phyloP scores from a whole-genome alignment of 2,113 vertebrate genomes.

The Gavialis gangeticus region DNA sequence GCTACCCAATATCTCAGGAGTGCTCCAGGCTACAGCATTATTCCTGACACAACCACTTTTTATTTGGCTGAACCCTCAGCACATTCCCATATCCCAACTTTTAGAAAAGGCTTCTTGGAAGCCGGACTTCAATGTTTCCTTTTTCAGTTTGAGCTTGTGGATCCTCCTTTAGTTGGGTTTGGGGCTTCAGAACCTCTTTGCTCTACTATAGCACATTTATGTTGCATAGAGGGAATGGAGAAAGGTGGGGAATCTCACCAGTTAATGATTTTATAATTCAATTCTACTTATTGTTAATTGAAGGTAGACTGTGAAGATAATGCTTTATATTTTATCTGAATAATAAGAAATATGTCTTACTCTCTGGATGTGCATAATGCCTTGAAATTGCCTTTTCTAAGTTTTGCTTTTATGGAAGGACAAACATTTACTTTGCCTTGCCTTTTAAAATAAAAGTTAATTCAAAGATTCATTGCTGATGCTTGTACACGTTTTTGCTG shows the following conservation, averaged over 20 bases:
- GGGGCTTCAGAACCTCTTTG: background rate
- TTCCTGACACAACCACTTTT: background rate
- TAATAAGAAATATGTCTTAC: background rate
- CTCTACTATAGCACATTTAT: background rate
- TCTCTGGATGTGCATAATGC: background rate
- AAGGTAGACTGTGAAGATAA: background rate
- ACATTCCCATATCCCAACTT: fast-evolving
- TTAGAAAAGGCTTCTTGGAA: background rate
- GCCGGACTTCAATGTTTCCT: background rate
- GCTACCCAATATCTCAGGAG: background rate
- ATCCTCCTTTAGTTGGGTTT: background rate
- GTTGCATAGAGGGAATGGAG: background rate
- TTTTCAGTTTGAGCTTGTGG: background rate
- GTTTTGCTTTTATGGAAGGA: conserved; percentile 6
- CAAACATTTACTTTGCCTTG: background rate
- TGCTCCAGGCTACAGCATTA: background rate
- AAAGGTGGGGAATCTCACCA: background rate
- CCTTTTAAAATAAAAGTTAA: background rate
- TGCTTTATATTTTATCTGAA: background rate
- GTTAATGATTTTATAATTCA: background rate
- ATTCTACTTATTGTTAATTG: background rate
- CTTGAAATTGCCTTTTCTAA: conserved; percentile 20
- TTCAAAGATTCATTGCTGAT: background rate
- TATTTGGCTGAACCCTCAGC: background rate
- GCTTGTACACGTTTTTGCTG: background rate